Conservation (phyloP, 2,888 invertebrate species). For the Maniola hyperantus region DNA sequence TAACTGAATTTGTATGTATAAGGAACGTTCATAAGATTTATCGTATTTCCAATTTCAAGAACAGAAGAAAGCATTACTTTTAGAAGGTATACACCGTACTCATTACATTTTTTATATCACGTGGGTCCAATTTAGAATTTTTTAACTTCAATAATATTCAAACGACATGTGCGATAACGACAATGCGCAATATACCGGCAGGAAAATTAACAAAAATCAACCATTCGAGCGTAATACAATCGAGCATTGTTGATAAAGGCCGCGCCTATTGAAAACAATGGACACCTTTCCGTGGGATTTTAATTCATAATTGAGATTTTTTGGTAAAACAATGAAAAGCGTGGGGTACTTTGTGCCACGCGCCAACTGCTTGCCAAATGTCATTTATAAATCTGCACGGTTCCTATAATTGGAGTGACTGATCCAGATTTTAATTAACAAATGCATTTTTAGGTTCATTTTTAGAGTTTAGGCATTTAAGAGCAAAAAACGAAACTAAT, state of each 20-base stretch:
- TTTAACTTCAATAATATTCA: slow-evolving; percentile 39
- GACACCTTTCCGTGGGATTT: slow-evolving; percentile 26
- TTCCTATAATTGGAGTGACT: neutral
- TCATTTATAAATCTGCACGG: slow-evolving; percentile 3
- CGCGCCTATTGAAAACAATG: slow-evolving; percentile 41
- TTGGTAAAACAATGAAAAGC: slow-evolving; percentile 32
- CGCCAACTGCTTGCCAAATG: slow-evolving; percentile 24
- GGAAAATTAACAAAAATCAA: slow-evolving; percentile 45
- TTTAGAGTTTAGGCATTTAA: neutral
- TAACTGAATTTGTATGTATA: too few species aligned
- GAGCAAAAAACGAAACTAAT: too few species aligned
- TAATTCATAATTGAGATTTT: slow-evolving; percentile 31
- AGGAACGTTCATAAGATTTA: too few species aligned
- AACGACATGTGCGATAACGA: slow-evolving; percentile 30
- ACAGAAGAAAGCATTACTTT: too few species aligned
- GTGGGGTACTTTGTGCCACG: slow-evolving; percentile 22
- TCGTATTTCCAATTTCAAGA: too few species aligned
- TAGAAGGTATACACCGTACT: too few species aligned
- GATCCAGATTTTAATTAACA: neutral
- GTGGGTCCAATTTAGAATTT: neutral
- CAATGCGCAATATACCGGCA: slow-evolving; percentile 33
- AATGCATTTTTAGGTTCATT: neutral
- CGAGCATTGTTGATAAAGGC: slow-evolving; percentile 42
- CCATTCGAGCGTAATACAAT: slow-evolving; percentile 46
- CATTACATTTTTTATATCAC: too few species aligned